Percentiles rank a stretch among this genome's conserved stretches.
Evolutionary conservation across 1,140 invertebrate genomes (phyloP).

Genomic region (Drosophila kohkoa): DNA sequence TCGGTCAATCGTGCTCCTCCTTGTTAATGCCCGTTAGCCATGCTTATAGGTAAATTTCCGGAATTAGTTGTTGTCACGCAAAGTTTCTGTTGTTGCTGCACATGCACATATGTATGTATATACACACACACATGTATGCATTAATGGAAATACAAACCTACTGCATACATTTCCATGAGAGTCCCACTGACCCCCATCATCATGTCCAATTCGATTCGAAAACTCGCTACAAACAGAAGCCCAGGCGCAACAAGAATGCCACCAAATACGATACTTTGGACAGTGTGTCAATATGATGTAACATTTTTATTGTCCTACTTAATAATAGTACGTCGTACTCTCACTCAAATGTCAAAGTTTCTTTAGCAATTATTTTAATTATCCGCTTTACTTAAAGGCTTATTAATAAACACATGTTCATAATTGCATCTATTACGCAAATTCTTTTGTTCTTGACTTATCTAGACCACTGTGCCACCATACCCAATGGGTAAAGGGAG

Average conservation of each 20-base stretch:
- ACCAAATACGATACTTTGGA: neutral
- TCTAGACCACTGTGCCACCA: slow-evolving; percentile 20
- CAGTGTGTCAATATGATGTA: slow-evolving; percentile 28
- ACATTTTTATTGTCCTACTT: neutral
- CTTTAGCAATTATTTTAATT: neutral
- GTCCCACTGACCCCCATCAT: slow-evolving; percentile 47
- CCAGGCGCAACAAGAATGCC: slow-evolving; percentile 12
- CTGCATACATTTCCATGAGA: slow-evolving; percentile 6
- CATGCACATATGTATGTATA: slow-evolving; percentile 36
- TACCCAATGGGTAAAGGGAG: neutral
- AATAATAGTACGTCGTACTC: neutral
- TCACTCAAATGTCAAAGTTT: neutral
- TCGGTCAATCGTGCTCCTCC: slow-evolving; percentile 42
- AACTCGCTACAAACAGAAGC: neutral
- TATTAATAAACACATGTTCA: neutral
- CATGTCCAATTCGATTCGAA: slow-evolving; percentile 13
- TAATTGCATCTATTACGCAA: slow-evolving; percentile 1
- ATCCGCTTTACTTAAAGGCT: neutral
- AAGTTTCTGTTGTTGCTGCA: slow-evolving; percentile 58
- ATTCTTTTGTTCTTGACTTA: neutral
- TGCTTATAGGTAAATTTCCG: slow-evolving; percentile 64
- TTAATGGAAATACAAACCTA: slow-evolving; percentile 2
- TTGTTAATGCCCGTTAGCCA: slow-evolving; percentile 53
- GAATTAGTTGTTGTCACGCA: slow-evolving; percentile 72
- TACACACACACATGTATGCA: slow-evolving; percentile 2